Percentiles rank a stretch among this genome's conserved stretches.
Conservation (phyloP, 2,888 invertebrate genomes). For the Parelbella ahira region DNA sequence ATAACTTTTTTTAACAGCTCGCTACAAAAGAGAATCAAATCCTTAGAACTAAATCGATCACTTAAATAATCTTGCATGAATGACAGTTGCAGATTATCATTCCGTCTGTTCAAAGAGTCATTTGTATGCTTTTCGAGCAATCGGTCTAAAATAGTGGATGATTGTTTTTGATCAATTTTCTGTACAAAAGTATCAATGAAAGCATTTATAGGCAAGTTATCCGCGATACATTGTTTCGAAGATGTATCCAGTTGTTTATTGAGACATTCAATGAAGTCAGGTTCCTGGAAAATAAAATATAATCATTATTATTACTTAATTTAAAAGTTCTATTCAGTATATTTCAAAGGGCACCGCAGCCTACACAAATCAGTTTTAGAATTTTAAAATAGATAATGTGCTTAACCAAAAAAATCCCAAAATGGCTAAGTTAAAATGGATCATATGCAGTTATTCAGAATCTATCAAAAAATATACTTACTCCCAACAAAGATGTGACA, state of each 20-base stretch:
- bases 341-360: too few relatives aligned
- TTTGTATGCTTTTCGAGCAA: constrained; percentile 39
- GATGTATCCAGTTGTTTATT: constrained; percentile 39
- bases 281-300: constrained; percentile 60
- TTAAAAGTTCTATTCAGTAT: too few relatives aligned
- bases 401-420: too few relatives aligned
- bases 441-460: too few relatives aligned
- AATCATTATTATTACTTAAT: too few relatives aligned
- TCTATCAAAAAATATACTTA: too few relatives aligned
- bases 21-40: constrained; percentile 55
- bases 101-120: constrained; percentile 27
- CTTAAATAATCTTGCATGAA: constrained; percentile 47
- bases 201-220: constrained; percentile 39
- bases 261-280: constrained; percentile 52
- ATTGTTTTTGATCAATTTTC: constrained; percentile 38
- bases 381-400: too few relatives aligned
- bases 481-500: constrained; percentile 48
- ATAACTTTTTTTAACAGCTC: constrained; percentile 47
- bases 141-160: constrained; percentile 36
- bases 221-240: constrained; percentile 43
- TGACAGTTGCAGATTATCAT: constrained; percentile 37
- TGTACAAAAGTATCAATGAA: constrained; percentile 41
- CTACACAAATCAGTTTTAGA: too few relatives aligned
- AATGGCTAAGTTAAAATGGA: too few relatives aligned
- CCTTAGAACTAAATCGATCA: constrained; percentile 46